Evolutionary conservation across 2,113 vertebrate species (phyloP).

Genomic region (Ornithorhynchus anatinus): DNA sequence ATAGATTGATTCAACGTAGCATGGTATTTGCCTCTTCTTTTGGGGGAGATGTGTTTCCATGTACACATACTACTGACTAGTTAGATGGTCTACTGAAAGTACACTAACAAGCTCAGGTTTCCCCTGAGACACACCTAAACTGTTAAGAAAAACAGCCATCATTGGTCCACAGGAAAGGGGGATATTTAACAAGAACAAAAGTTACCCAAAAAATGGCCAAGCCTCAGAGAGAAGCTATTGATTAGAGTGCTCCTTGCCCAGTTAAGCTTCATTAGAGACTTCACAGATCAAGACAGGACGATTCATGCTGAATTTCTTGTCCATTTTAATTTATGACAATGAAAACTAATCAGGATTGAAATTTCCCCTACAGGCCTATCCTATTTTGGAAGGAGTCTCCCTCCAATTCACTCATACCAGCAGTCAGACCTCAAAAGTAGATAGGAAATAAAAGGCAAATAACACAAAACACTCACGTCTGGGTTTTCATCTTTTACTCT

Average conservation of each 20-base stretch:
- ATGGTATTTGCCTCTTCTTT: no score
- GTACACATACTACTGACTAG: conserved; percentile 34
- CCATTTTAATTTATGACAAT: conserved; percentile 4
- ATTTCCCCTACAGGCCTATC: neutral
- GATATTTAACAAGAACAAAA: conserved; percentile 44
- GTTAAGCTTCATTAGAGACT: neutral
- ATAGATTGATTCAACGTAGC: no score
- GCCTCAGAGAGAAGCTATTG: conserved; percentile 8
- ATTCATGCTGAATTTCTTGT: conserved; percentile 10
- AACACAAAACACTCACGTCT: conserved; percentile 67
- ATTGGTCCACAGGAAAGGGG: conserved; percentile 11
- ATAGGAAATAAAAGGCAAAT: neutral
- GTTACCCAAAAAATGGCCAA: conserved; percentile 31
- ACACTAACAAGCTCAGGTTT: conserved; percentile 31
- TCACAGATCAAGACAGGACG: neutral
- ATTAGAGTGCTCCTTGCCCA: neutral
- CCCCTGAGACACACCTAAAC: conserved; percentile 27
- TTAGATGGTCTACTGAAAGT: neutral
- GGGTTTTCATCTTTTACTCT: conserved; percentile 84
- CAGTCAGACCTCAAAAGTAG: neutral
- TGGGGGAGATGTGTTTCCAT: no score
- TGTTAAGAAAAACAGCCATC: neutral
- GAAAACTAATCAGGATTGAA: neutral
- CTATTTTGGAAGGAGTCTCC: conserved; percentile 1
- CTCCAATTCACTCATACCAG: no score